A percentile compares a stretch with the other conserved stretches of the same genome.
These are phyloP conservation scores for Chaetorhynchus papuensis DNA, from an alignment of 2,113 vertebrate genomes.

Conservation along the genomic window DNA sequence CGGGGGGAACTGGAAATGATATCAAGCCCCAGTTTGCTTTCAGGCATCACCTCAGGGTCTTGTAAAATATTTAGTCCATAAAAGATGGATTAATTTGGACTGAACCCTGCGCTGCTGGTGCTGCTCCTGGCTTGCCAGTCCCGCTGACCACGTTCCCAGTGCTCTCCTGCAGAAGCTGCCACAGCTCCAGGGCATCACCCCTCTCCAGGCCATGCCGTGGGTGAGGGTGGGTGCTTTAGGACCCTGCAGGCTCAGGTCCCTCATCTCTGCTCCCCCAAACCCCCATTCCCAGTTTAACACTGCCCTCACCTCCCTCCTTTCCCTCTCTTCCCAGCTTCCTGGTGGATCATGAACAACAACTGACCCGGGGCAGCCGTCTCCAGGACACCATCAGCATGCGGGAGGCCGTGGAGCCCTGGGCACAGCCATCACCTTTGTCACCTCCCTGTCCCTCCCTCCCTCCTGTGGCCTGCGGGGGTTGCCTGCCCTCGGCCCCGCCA, in stretches of 20 bases:
- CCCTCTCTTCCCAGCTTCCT: conserved; percentile 80
- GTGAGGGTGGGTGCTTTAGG: not conserved
- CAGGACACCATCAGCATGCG: not conserved
- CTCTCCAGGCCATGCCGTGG: not conserved
- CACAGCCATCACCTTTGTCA: not conserved
- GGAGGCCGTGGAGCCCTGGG: not conserved
- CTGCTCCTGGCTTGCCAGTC: not conserved
- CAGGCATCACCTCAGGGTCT: not conserved
- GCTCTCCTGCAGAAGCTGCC: not conserved
- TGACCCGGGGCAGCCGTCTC: conserved; percentile 35
- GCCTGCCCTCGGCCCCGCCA: not conserved
- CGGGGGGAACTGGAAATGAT: too few relatives aligned
- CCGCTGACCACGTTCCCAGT: fast-evolving
- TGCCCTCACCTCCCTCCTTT: not conserved
- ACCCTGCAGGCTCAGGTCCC: not conserved
- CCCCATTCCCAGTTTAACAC: not conserved
- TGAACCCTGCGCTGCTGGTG: fast-evolving
- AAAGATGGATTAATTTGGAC: fast-evolving
- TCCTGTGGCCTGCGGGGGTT: not conserved
- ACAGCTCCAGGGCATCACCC: not conserved
- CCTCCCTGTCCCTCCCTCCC: not conserved
- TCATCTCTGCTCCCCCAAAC: fast-evolving
- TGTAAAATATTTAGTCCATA: not conserved
- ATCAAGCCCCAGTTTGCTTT: not conserved
- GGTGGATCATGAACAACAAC: conserved; percentile 96